Percentiles rank a stretch among this genome's conserved stretches.
Evolutionary conservation across 2,888 invertebrate genomes (phyloP).

Genomic region (Caprella mutica): DNA sequence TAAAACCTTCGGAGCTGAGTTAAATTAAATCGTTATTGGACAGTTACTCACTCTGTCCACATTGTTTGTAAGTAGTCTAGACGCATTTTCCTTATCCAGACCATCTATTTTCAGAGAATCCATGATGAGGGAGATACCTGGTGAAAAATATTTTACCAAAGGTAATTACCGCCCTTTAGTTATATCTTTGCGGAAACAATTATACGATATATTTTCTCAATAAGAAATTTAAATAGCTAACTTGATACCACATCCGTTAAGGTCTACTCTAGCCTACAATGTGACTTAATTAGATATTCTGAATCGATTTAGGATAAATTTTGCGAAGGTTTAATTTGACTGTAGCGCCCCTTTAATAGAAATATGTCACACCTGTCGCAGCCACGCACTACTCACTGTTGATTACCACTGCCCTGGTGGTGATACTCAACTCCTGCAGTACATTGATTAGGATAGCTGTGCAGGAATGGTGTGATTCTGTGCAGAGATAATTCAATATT

Average conservation of each 20-base stretch:
- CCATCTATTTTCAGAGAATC: neutral
- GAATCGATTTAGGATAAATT: too few species aligned
- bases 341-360: too few species aligned
- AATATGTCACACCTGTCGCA: too few species aligned
- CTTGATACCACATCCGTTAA: too few species aligned
- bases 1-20: neutral
- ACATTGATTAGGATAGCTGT: neutral
- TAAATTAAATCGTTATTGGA: neutral
- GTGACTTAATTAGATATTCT: too few species aligned
- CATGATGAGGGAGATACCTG: neutral
- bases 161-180: too few species aligned
- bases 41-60: neutral
- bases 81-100: neutral
- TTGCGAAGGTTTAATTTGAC: too few species aligned
- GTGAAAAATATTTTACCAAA: neutral
- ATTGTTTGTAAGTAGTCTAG: neutral
- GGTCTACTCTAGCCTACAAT: too few species aligned
- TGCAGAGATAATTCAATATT: too few species aligned
- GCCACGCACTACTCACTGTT: neutral
- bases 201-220: too few species aligned
- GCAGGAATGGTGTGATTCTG: neutral
- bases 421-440: neutral
- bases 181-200: too few species aligned
- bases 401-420: neutral
- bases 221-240: too few species aligned